Base-by-base conservation (phyloP, 2,797 vertebrate genomes). In the Ammospiza maritima region DNA sequence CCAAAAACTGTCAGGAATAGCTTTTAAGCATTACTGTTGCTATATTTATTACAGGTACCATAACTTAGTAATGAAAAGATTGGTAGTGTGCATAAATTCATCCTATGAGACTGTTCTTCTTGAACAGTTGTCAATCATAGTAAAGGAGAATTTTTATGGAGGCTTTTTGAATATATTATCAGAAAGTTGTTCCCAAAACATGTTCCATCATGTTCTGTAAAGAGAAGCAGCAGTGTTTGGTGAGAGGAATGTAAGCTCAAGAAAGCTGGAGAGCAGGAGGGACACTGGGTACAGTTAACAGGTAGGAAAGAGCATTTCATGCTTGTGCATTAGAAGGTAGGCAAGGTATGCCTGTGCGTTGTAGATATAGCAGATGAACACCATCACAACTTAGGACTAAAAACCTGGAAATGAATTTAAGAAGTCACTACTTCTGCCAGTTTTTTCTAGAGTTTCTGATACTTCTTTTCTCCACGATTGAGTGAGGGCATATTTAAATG, bases 31-130 rank as follows among this genome's bases (percentile, higher is more conserved):
- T 88, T 95, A 85, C 61, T 71, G 27, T 87, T 93, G 69, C 79
- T 71, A 13, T 89, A 90, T 96, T 89, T 90, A 64, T 94, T 95
- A 70, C 51, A 89, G 57, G 51, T 94, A 87, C 84, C 67, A 54
- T 94, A 94, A 89, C 81, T 74, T 71, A 77, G 69, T 94, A 93
- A 89, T 94, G 65, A 93, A 89, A 93, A 94, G 93, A 93, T 92
- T 85, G 74, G 32, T 82, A 88, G 87, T 67, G 69, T 95, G 89
- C 61, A 62, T 89, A 69, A 94, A 94, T 92, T 76, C 65, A 71
- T 96, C 90, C 75, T 92, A 5, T 73, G 90, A 93, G 72, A 89
- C 78, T 72, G 74, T 89, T 90, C 73, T 65, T 85, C 60, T 79
- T 44, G 32, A 84, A 22, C 4, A 19, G 42, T 79, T 94, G 90